Evolutionary conservation across 2,113 vertebrate genomes (phyloP), one percentile per base, ranked within the genome.

Genomic region (Empidonax traillii): DNA sequence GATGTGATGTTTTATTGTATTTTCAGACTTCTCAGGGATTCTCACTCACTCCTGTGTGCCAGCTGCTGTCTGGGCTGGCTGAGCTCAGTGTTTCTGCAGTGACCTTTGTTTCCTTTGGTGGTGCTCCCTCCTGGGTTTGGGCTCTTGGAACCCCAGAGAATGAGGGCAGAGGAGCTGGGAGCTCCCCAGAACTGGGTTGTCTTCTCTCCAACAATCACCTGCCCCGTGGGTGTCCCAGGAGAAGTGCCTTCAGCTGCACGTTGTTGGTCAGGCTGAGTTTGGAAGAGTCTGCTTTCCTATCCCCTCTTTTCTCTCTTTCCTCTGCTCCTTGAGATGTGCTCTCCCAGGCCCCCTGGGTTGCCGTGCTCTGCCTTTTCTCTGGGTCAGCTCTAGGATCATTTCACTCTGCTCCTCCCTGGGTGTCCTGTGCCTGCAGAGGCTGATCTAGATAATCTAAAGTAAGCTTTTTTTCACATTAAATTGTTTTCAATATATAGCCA

Each of bases 11-110:
- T 44, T 94, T 69, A 31, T 77, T 87, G 18, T 85, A 80, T 88
- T 92, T 87, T 92, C 89, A 93, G 89, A 96, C 85, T 91, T 96
- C 97, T 97, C 97, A 97, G 97, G 97, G 97, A 98, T 94, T 96
- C 93, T 93, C 87, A 75, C 39, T 84, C 0, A 66, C 95, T 96
- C 39, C 78, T 95, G 58, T 87, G 85, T 74, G 68, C 71, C 69
- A 68, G 67, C 76, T 95, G 84, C 89, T 88, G 28, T 74, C 71
- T 81, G 83, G 77, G 43, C 93, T 53, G n/a, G 25, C 76, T 39
- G 72, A 92, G 71, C 89, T 93, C 75, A 73, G 8, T 15, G 39
- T 43, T 47, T 51, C 65, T 72, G 65, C 27, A 65, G 43, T 49
- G 76, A 75, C 66, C 75, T 91, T 63, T 35, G 23, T 37, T 58